A percentile compares a stretch with the other conserved stretches of the same genome.
Conservation (phyloP, 2,113 vertebrate genomes). For the Barnardius zonarius region DNA sequence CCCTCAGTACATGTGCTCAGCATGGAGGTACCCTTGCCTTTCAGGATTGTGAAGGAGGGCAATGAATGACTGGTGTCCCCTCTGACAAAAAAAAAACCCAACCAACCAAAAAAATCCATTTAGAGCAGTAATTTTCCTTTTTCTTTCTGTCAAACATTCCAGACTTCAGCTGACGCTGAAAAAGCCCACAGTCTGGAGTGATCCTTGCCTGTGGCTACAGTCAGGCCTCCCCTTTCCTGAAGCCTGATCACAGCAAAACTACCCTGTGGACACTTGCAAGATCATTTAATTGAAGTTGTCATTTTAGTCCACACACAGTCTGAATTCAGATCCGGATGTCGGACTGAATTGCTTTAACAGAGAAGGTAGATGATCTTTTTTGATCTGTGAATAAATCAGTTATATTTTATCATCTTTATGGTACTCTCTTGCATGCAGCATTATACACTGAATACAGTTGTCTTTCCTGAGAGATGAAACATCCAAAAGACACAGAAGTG, state of each 20-base stretch:
- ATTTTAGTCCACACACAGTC: neutral
- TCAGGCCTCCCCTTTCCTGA: neutral
- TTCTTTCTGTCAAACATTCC: neutral
- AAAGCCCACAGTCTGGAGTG: neutral
- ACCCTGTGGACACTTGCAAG: neutral
- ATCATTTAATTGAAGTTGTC: neutral
- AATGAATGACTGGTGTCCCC: neutral
- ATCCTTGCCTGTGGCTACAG: neutral
- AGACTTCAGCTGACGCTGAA: neutral
- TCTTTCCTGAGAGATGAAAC: neutral
- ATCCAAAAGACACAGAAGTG: neutral
- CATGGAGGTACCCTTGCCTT: neutral
- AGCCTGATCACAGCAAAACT: neutral
- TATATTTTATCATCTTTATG: neutral
- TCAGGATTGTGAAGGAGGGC: neutral
- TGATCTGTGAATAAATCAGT: neutral
- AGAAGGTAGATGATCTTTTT: neutral
- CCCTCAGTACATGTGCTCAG: accelerated
- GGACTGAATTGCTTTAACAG: neutral
- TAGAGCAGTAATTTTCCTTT: neutral
- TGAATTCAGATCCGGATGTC: neutral
- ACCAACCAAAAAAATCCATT: neutral
- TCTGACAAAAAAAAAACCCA: neutral
- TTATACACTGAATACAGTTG: neutral
- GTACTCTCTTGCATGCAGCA: neutral